Base-by-base conservation (phyloP, 64 coral and sea anemone genomes). In the Dendronephthya gigantea region DNA sequence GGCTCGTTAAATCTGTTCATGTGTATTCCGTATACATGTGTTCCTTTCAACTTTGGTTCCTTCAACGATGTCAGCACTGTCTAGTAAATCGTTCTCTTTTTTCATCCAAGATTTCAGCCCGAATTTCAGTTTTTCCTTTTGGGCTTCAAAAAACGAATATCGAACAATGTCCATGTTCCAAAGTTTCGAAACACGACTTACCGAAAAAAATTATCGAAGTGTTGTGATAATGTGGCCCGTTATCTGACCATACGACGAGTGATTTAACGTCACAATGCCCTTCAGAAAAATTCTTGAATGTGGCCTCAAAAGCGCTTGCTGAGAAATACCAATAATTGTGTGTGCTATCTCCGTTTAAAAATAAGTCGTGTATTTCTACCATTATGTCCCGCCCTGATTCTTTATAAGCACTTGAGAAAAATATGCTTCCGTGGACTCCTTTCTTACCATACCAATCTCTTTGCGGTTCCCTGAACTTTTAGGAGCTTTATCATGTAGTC, bases 401-500 rank as follows among this genome's bases (percentile, higher is more conserved):
- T 34, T 72, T 81, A n/a, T n/a, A n/a, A 32, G 47, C 81, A 23
- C 84, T 39, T 41, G 37, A 74, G 68, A 92, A 40, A 84, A 88
- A 88, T 36, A 92, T 84, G 19, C 82, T 59, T n/a, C n/a, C n/a
- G n/a, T n/a, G n/a, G n/a, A n/a, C n/a, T n/a, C 85, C 90, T 34
- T 87, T 87, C 47, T 87, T 91, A 0, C 90, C 90, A 74, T 83
- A 87, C 85, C 90, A 87, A 35, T 91, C 90, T 50, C 82, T 56
- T 19, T 91, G 90, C 65, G 90, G 90, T 33, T 87, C 90, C 48
- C 66, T 83, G 7, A 50, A 56, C 68, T 86, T 48, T 23, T 39
- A 87, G 79, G 47, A 91, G 56, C 82, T 91, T 91, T 81, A 84
- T 87, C 90, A 90, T 91, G 29, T 91, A 91, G 36, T 87, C 85